Conservation (phyloP, 2,888 invertebrate species). For the Nemotelus pantherinus region DNA sequence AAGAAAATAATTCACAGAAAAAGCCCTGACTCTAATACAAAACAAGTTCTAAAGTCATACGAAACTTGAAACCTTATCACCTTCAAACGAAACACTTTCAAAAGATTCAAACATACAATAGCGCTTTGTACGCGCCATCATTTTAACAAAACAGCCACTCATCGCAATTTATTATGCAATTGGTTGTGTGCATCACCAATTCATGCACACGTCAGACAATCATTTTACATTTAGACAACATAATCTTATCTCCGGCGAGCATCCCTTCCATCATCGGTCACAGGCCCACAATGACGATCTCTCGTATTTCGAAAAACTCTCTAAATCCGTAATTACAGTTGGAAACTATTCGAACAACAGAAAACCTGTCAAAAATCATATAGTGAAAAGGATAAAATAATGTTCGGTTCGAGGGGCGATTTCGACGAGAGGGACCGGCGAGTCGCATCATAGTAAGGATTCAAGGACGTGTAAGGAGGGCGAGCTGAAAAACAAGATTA, state of each 20-base stretch:
- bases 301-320: conserved; percentile 36
- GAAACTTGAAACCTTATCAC: too few species aligned
- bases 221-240: conserved; percentile 36
- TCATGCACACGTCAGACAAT: conserved; percentile 46
- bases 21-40: too few species aligned
- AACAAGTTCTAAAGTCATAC: too few species aligned
- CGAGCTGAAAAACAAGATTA: conserved; percentile 42
- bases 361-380: conserved; percentile 49
- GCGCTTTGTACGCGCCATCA: too few species aligned
- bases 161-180: conserved; percentile 39
- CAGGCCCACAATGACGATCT: conserved; percentile 16
- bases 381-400: conserved; percentile 26
- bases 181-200: conserved; percentile 46
- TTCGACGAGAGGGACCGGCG: neutral
- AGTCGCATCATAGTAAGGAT: conserved; percentile 23
- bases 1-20: too few species aligned
- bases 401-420: neutral
- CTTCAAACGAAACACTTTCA: too few species aligned
- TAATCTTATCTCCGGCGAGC: conserved; percentile 46
- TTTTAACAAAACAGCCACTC: neutral
- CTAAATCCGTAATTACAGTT: conserved; percentile 33
- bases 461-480: conserved; percentile 25
- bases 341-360: conserved; percentile 43
- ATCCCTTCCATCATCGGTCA: conserved; percentile 22
- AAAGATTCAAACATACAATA: too few species aligned